A percentile compares a stretch with the other conserved stretches of the same genome.
Evolutionary conservation across 2,797 vertebrate species (phyloP).

Genomic region (Fundulus diaphanus): DNA sequence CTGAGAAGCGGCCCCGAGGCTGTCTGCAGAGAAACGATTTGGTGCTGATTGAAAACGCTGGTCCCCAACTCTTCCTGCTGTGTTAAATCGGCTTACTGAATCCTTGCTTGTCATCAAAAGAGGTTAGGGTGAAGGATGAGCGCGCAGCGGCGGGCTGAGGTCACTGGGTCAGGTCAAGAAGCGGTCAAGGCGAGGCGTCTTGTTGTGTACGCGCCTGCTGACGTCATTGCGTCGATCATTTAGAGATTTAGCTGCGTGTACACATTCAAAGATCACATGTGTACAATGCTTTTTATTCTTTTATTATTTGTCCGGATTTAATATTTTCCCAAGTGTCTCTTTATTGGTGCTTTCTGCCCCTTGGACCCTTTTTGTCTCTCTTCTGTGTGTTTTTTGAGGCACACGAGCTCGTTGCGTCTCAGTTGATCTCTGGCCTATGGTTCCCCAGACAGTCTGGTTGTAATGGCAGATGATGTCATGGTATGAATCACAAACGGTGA

Average conservation of each 20-base stretch:
- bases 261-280: background rate
- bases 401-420: constrained; percentile 47
- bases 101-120: constrained; percentile 24
- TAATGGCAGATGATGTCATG: constrained; percentile 85
- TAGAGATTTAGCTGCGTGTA: constrained; percentile 6
- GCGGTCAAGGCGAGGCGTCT: constrained; percentile 32
- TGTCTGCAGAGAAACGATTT: constrained; percentile 7
- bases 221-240: constrained; percentile 31
- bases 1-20: constrained; percentile 33
- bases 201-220: constrained; percentile 7
- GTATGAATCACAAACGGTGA: constrained; percentile 79
- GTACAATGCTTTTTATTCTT: background rate
- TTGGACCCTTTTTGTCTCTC: background rate
- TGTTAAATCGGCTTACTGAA: constrained; percentile 31
- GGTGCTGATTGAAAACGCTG: constrained; percentile 14
- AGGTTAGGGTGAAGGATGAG: constrained; percentile 32
- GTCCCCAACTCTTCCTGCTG: constrained; percentile 2
- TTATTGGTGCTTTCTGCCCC: constrained; percentile 16
- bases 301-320: background rate
- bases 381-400: constrained; percentile 19
- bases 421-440: constrained; percentile 69
- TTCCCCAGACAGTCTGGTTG: constrained; percentile 79
- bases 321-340: background rate
- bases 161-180: constrained; percentile 51
- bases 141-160: constrained; percentile 31